These are phyloP conservation scores for Calameuta filiformis DNA, from an alignment of 2,888 invertebrate species.

Conservation along the genomic window DNA sequence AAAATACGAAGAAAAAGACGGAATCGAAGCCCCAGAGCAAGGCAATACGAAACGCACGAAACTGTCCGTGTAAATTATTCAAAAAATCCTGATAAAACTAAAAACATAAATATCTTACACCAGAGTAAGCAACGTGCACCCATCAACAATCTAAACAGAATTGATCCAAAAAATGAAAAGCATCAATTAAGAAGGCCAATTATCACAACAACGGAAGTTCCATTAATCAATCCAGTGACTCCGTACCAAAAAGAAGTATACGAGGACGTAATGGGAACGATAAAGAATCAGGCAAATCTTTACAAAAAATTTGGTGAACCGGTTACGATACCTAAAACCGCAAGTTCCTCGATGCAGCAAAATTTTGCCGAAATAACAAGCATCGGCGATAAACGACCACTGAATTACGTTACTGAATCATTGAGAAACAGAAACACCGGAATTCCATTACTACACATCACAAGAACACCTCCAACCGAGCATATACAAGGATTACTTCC, in stretches of 20 bases:
- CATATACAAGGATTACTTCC: slow-evolving; percentile 17
- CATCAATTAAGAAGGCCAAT: slow-evolving; percentile 8
- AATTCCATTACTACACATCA: slow-evolving; percentile 12
- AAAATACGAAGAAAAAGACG: slow-evolving; percentile 11
- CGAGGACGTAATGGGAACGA: slow-evolving; percentile 61
- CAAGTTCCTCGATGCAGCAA: not conserved
- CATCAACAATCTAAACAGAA: not conserved
- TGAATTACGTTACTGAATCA: not conserved
- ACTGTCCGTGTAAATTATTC: not conserved
- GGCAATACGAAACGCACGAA: not conserved
- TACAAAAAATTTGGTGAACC: slow-evolving; percentile 18
- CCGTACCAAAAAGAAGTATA: slow-evolving; percentile 58
- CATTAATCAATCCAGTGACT: slow-evolving; percentile 21
- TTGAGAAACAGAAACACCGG: slow-evolving; percentile 9
- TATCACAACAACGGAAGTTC: slow-evolving; percentile 25
- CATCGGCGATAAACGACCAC: not conserved
- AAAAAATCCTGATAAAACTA: slow-evolving; percentile 12
- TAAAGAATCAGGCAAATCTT: slow-evolving; percentile 46
- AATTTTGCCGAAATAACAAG: not conserved
- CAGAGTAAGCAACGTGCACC: not conserved
- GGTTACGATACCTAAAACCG: not conserved
- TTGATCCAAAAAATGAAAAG: not conserved
- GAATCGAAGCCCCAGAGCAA: not conserved
- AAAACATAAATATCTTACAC: not conserved
- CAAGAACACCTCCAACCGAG: slow-evolving; percentile 17